These are phyloP conservation scores for Scaptomyza caliginosa DNA, from an alignment of 2,888 invertebrate species.

Conservation along the genomic window DNA sequence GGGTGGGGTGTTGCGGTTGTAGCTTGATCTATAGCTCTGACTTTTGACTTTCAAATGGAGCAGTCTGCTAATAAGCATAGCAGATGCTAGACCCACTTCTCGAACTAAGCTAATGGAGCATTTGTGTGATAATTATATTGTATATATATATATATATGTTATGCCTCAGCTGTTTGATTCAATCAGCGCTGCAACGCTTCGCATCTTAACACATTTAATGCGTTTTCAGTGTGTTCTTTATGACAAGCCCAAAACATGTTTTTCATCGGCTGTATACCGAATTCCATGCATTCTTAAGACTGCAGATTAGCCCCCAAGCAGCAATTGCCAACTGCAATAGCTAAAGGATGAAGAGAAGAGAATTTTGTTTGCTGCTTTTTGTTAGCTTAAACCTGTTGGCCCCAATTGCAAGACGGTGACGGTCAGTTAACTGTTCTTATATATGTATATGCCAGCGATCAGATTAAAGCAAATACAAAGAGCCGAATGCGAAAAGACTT, in stretches of 20 bases:
- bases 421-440: slow-evolving; percentile 73
- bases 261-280: slow-evolving; percentile 14
- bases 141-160: not conserved
- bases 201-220: not conserved
- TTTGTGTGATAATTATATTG: slow-evolving; percentile 14
- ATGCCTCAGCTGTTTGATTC: slow-evolving; percentile 31
- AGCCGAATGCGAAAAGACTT: slow-evolving; percentile 64
- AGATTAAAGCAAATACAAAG: slow-evolving; percentile 54
- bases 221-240: not conserved
- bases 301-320: slow-evolving; percentile 30
- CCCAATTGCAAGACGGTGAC: slow-evolving; percentile 55
- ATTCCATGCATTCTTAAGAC: slow-evolving; percentile 37
- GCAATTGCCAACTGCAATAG: slow-evolving; percentile 31
- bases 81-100: slow-evolving; percentile 38
- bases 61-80: slow-evolving; percentile 7
- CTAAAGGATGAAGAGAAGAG: slow-evolving; percentile 25
- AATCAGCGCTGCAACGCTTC: slow-evolving; percentile 19
- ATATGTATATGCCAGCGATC: slow-evolving; percentile 54
- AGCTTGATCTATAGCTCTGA: slow-evolving; percentile 36
- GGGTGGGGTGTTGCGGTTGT: slow-evolving; percentile 27
- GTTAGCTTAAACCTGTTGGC: slow-evolving; percentile 66
- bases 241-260: slow-evolving; percentile 19
- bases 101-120: slow-evolving; percentile 33
- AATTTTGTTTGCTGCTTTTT: slow-evolving; percentile 45
- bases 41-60: slow-evolving; percentile 23